These are phyloP conservation scores for Rattus norvegicus DNA, from an alignment of 2,113 vertebrate species.

Conservation along the genomic window GRCr8 NC_086026.1:126105501-126106000, in stretches of 20 bases:
- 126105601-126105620: neutral
- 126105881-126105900: neutral
- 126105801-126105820: neutral
- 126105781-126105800: neutral
- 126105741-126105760: neutral
- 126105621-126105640: neutral
- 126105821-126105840: neutral
- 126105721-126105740: neutral
- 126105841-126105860: neutral
- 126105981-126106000: neutral
- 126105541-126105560: neutral
- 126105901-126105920: neutral
- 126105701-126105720: neutral
- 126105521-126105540: neutral
- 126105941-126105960: too few relatives aligned
- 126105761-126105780: too few relatives aligned
- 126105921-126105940: too few relatives aligned
- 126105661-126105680: neutral
- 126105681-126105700: neutral
- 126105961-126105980: conserved; percentile 1
- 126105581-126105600: neutral
- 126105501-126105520: neutral
- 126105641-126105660: neutral
- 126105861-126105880: neutral
- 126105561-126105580: too few relatives aligned